Evolutionary conservation across 2,888 invertebrate genomes (phyloP).

Genomic region (Deilephila elpenor): DNA sequence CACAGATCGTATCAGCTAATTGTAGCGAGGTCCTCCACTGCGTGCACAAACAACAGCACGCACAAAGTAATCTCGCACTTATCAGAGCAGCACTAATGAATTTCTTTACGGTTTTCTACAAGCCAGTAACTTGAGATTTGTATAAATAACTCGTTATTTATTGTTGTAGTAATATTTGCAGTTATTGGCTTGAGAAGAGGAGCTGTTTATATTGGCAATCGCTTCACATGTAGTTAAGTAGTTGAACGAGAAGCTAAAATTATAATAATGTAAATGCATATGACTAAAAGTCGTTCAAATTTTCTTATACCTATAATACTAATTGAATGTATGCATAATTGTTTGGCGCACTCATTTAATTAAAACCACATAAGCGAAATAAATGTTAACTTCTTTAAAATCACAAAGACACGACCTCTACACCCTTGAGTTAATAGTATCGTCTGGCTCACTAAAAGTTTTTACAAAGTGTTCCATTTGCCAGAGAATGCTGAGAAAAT

Average conservation of each 20-base stretch:
- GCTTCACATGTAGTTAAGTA: too few relatives aligned
- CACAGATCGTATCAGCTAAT: not conserved
- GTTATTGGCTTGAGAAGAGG: too few relatives aligned
- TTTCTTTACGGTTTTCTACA: conserved; percentile 38
- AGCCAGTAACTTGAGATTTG: conserved; percentile 3
- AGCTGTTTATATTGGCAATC: too few relatives aligned
- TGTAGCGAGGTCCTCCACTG: not conserved
- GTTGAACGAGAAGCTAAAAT: too few relatives aligned
- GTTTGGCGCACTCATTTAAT: too few relatives aligned
- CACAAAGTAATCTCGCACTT: conserved; percentile 37
- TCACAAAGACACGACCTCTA: not conserved
- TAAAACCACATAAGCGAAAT: too few relatives aligned
- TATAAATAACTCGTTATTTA: not conserved
- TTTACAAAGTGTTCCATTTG: not conserved
- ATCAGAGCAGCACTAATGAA: conserved; percentile 46
- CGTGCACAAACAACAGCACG: conserved; percentile 27
- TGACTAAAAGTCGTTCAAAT: too few relatives aligned
- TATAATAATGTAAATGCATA: too few relatives aligned
- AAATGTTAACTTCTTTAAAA: not conserved
- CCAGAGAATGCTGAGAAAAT: not conserved
- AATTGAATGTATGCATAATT: too few relatives aligned
- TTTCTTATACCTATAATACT: too few relatives aligned
- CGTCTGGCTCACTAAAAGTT: not conserved
- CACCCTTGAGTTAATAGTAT: not conserved
- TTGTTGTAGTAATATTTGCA: not conserved